phyloP scores from a whole-genome alignment of 53 echinoderm and acorn worm genomes.

The Apostichopus leukothele region DNA sequence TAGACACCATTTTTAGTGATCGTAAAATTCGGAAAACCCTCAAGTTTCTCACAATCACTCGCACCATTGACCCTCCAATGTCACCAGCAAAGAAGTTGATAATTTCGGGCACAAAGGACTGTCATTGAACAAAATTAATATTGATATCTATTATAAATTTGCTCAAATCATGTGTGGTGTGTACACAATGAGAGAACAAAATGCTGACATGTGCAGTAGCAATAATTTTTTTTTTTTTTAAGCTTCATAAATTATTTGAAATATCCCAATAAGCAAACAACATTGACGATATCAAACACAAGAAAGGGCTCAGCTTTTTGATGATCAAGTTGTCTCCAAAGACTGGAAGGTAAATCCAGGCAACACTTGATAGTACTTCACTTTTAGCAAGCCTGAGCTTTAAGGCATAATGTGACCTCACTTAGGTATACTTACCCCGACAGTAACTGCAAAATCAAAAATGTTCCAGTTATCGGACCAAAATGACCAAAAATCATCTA shows the following conservation, averaged over 20 bases:
- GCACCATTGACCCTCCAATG: slow-evolving; percentile 57
- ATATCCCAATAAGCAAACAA: too few relatives aligned
- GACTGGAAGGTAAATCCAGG: background rate
- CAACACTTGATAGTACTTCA: background rate
- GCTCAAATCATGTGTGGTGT: too few relatives aligned
- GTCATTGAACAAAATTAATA: background rate
- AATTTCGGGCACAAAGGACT: slow-evolving; percentile 98
- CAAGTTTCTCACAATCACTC: slow-evolving; percentile 84
- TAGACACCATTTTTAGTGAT: slow-evolving; percentile 94
- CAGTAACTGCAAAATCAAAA: slow-evolving; percentile 93
- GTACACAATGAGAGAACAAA: too few relatives aligned
- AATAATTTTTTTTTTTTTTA: too few relatives aligned
- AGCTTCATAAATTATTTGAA: too few relatives aligned
- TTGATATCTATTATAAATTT: background rate
- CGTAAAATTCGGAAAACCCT: slow-evolving; percentile 91
- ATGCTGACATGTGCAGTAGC: too few relatives aligned
- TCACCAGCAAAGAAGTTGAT: slow-evolving; percentile 79
- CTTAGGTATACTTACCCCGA: slow-evolving; percentile 62
- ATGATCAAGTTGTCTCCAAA: too few relatives aligned
- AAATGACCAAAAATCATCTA: slow-evolving; percentile 81
- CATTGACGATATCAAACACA: too few relatives aligned
- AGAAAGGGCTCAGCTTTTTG: too few relatives aligned
- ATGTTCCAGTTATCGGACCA: slow-evolving; percentile 97
- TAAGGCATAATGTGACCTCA: too few relatives aligned
- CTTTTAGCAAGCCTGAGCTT: too few relatives aligned